A percentile compares a stretch with the other conserved stretches of the same genome.
These are phyloP conservation scores for Atta cephalotes DNA, from an alignment of 1,140 invertebrate species.

Conservation along the genomic window DNA sequence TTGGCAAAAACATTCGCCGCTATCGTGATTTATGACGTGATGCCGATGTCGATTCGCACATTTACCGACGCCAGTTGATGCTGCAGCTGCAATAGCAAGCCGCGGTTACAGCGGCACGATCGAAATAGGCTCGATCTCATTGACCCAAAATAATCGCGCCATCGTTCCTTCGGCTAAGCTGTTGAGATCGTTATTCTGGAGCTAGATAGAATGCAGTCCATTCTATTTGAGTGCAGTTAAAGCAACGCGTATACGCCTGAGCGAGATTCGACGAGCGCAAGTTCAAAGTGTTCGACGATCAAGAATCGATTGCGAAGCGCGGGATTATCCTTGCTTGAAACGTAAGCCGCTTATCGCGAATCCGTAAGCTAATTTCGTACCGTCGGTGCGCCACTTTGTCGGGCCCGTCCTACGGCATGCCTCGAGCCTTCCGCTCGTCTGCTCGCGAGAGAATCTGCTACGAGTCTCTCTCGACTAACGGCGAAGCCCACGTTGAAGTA, in stretches of 20 bases:
- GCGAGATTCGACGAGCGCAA: not conserved
- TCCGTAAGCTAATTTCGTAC: conserved; percentile 77
- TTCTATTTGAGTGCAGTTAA: conserved; percentile 18
- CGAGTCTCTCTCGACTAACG: conserved; percentile 40
- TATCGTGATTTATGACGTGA: conserved; percentile 72
- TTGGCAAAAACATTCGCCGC: conserved; percentile 65
- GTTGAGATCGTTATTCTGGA: conserved; percentile 66
- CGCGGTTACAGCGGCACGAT: conserved; percentile 36
- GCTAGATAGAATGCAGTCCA: conserved; percentile 5
- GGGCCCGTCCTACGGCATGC: conserved; percentile 33
- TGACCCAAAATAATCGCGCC: conserved; percentile 78
- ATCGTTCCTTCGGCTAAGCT: conserved; percentile 68
- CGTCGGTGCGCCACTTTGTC: conserved; percentile 71
- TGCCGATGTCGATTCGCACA: conserved; percentile 55
- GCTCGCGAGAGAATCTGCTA: conserved; percentile 43
- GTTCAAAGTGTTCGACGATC: conserved; percentile 67
- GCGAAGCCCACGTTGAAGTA: conserved; percentile 54
- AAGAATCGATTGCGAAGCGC: conserved; percentile 69
- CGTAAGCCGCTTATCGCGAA: conserved; percentile 79
- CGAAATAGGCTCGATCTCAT: conserved; percentile 49
- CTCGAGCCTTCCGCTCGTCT: conserved; percentile 52
- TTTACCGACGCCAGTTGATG: conserved; percentile 43
- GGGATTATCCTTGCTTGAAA: conserved; percentile 75
- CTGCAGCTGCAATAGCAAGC: conserved; percentile 55
- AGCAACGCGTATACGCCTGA: not conserved